A percentile compares a stretch with the other conserved stretches of the same genome.
These are phyloP conservation scores for Pomatorhinus ruficollis DNA, from an alignment of 2,113 vertebrate species.

Conservation along the genomic window DNA sequence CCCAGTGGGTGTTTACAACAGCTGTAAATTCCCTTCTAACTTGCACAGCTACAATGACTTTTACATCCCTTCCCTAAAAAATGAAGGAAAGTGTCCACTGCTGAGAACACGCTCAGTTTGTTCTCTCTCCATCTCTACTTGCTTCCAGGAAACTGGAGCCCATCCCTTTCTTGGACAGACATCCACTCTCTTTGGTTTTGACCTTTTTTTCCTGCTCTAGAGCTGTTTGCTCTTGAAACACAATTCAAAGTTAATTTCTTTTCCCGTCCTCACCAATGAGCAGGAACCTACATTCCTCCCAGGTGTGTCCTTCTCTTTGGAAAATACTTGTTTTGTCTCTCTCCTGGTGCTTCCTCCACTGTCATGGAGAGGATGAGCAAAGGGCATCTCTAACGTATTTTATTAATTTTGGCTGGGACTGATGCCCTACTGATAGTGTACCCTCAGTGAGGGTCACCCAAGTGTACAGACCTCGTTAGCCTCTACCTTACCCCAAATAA, in stretches of 20 bases:
- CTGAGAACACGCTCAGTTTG: not conserved
- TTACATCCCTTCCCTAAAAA: not conserved
- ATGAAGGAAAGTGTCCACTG: not conserved
- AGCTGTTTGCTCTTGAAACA: not conserved
- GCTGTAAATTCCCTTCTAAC: not conserved
- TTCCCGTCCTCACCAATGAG: accelerated
- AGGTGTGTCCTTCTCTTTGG: not conserved
- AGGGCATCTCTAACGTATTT: not conserved
- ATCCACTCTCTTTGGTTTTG: not conserved
- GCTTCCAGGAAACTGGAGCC: not conserved
- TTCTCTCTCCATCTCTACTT: not conserved
- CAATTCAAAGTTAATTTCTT: not conserved
- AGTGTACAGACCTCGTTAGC: not conserved
- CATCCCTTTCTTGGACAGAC: not conserved
- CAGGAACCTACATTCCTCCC: not conserved
- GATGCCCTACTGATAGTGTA: not conserved
- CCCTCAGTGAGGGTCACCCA: not conserved
- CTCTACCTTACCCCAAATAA: not conserved
- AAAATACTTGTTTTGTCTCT: not conserved
- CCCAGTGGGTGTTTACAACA: not conserved
- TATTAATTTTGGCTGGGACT: not conserved
- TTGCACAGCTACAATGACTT: not conserved
- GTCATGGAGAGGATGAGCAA: not conserved
- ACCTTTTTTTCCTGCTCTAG: not conserved
- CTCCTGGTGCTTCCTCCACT: not conserved